Evolutionary conservation across 2,113 vertebrate species (phyloP), one percentile per base, ranked within the genome.

Genomic region (Connochaetes taurinus): DNA sequence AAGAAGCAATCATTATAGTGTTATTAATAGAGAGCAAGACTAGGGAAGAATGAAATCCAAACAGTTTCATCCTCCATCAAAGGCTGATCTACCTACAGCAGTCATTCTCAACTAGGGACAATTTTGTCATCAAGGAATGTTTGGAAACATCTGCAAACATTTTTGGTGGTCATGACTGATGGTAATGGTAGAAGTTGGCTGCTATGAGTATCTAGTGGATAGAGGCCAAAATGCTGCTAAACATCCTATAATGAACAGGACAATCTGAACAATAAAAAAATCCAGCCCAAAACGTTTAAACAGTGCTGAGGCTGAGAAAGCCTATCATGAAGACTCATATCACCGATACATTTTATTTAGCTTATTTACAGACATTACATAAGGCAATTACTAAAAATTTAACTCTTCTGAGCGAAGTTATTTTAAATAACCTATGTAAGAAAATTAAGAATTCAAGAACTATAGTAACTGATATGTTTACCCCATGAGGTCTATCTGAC

Each of bases 401-500:
- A 92, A 91, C 52, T 95, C 40, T 80, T 90, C 58, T 94, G n/a
- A 97, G 81, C 0, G 23, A 13, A 91, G 2, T 87, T 85, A n/a
- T 81, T 78, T 95, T 78, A 95, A 95, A 95, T 36, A 91, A 27
- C 21, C 43, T 82, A 29, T 50, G 43, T 7, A 84, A 94, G 40
- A 71, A 91, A 93, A 94, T 92, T 87, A 92, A 87, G 52, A 93
- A 81, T 92, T 97, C 12, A 92, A 90, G 40, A 91, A 92, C 58
- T 91, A 76, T 21, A 93, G 6, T 57, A 82, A 90, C 82, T 64
- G 82, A 62, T 45, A 7, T 62, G 84, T 99, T 21, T 99, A 99
- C 99, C 99, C 99, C 99, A 98, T 99, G 99, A 95, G 99, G 99
- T 97, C 99, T 99, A 98, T 99, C 99, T 84, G 99, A 99, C 71